A percentile compares a stretch with the other conserved stretches of the same genome.
Conservation (phyloP, 2,888 invertebrate species). For the Tetragnatha montana region DNA sequence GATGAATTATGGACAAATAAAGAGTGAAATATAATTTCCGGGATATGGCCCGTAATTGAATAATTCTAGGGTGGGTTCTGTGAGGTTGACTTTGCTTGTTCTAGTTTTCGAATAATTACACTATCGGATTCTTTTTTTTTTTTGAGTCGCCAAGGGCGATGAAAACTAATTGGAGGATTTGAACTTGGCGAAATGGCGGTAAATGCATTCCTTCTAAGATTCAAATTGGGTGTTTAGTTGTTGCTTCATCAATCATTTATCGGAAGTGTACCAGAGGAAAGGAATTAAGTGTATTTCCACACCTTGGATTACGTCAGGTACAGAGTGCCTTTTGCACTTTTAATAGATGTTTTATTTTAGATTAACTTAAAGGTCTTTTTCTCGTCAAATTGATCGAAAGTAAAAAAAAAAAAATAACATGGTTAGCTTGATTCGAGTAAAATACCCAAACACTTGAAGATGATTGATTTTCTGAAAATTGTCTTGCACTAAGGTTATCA, state of each 20-base stretch:
- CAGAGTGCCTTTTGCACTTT: too few species aligned
- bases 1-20: slow-evolving; percentile 55
- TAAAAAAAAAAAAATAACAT: too few species aligned
- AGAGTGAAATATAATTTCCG: slow-evolving; percentile 54
- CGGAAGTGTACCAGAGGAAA: not conserved
- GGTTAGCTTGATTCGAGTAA: too few species aligned
- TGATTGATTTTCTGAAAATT: too few species aligned
- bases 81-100: slow-evolving; percentile 3
- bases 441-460: too few species aligned
- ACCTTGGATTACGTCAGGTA: too few species aligned
- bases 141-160: not conserved
- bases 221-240: not conserved
- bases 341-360: too few species aligned
- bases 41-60: slow-evolving; percentile 59
- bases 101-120: not conserved
- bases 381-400: too few species aligned
- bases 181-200: not conserved
- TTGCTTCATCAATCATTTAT: not conserved
- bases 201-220: not conserved
- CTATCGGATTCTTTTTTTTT: not conserved
- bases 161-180: not conserved
- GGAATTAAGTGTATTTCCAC: slow-evolving; percentile 5
- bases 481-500: too few species aligned
- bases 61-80: slow-evolving; percentile 56
- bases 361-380: too few species aligned